Evolutionary conservation across 2,797 vertebrate species (phyloP).

Genomic region (Peromyscus nudipes): DNA sequence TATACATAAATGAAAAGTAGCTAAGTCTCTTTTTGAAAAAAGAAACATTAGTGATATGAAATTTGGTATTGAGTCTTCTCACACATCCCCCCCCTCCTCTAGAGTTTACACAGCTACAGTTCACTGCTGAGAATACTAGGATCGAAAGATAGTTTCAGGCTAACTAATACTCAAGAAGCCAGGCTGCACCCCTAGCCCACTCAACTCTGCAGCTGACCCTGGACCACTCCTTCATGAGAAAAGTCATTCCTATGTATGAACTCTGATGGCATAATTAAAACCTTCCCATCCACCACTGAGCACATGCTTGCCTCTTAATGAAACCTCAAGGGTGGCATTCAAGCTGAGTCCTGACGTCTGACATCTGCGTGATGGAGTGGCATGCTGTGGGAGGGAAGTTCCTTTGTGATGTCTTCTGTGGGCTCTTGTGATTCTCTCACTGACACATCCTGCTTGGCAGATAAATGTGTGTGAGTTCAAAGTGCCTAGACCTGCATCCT

Average conservation of each 20-base stretch:
- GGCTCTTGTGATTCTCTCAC: background rate
- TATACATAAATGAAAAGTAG: background rate
- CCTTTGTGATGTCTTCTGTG: background rate
- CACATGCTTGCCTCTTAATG: background rate
- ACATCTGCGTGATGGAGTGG: background rate
- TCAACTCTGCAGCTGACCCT: background rate
- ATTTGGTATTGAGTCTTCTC: background rate
- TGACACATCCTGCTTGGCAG: background rate
- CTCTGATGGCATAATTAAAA: slow-evolving; percentile 52
- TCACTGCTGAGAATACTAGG: background rate
- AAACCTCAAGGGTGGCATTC: background rate
- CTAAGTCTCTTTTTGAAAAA: background rate
- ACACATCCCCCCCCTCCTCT: too few species aligned
- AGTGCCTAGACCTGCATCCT: background rate
- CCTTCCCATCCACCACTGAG: background rate
- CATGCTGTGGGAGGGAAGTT: background rate
- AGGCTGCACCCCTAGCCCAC: background rate
- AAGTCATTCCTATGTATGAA: slow-evolving; percentile 22
- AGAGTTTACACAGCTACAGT: background rate
- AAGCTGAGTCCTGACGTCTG: background rate
- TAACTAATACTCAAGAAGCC: background rate
- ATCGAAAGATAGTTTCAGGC: background rate
- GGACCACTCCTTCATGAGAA: background rate
- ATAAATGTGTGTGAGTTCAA: background rate
- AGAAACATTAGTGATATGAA: background rate